Evolutionary conservation across 2,888 invertebrate genomes (phyloP), one percentile per base, ranked within the genome.

Genomic region (Ferrisia virgata): DNA sequence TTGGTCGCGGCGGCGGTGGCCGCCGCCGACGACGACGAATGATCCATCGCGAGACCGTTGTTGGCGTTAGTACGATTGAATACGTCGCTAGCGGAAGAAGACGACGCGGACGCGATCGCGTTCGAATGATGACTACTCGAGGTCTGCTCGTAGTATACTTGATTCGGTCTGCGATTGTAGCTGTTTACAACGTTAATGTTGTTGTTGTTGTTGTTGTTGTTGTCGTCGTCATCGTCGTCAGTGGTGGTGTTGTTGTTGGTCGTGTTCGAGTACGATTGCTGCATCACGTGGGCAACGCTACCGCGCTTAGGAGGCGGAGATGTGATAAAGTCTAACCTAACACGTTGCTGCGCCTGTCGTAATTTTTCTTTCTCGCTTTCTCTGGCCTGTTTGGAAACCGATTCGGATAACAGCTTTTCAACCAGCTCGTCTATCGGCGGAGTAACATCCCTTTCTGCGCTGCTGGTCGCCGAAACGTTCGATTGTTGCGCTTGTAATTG

Each of bases 371-470:
- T n/a, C 5, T 53, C 47, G 76, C 40, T 39, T 69, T 43, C 33
- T 18, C 84, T 39, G 22, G 39, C 87, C 87, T 86, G 87, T 87
- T 86, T 86, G n/a, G 89, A 84, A 89, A 87, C 88, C 91, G 90
- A 89, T 88, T 88, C 89, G 88, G 88, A 88, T 89, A 89, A 82
- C 58, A 85, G 64, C 82, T 85, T 85, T 81, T 85, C 84, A 5
- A 85, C 85, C 47, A 86, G 78, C 84, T 58, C 85, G 85, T 85
- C 85, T 1, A 79, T 69, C 53, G 72, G 86, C 87, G 88, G 86
- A 89, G 89, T 39, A 4, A 40, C 72, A 8, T 39, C 40, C 43
- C 28, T 39, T 78, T 79, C 82, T 40, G 79, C 84, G 85, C 83
- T 84, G 72, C 82, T 47, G 47, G 47, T 47, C 9, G 5, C 40